Evolutionary conservation across 1,140 invertebrate species (phyloP).

Genomic region (Rhyzopertha dominica): DNA sequence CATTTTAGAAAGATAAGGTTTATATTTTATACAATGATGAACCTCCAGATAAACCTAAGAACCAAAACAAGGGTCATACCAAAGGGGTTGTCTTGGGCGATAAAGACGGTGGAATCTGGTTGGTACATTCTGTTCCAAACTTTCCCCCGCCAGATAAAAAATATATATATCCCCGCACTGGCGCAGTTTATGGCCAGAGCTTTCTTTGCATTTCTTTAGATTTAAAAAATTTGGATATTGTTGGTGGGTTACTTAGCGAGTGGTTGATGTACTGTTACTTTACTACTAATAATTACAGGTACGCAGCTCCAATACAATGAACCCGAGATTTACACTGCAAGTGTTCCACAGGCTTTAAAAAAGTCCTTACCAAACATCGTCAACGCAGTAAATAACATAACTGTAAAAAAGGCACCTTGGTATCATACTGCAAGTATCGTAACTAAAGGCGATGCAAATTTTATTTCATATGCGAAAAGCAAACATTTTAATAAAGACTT

Average conservation of each 20-base stretch:
- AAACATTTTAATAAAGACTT: conserved; percentile 75
- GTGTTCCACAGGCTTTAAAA: conserved; percentile 52
- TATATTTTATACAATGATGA: conserved; percentile 83
- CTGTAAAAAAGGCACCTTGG: conserved; percentile 59
- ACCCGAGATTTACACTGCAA: conserved; percentile 59
- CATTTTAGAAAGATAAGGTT: conserved; percentile 46
- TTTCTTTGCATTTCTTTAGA: conserved; percentile 78
- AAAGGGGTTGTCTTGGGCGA: conserved; percentile 80
- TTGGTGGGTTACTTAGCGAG: conserved; percentile 50
- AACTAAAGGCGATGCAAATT: conserved; percentile 54
- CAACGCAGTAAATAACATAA: conserved; percentile 56
- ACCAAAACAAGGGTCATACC: conserved; percentile 71
- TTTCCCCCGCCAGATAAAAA: conserved; percentile 57
- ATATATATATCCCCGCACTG: conserved; percentile 73
- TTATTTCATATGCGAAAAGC: conserved; percentile 76
- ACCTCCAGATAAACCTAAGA: conserved; percentile 57
- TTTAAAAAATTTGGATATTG: conserved; percentile 57
- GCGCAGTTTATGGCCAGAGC: conserved; percentile 73
- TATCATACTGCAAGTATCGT: conserved; percentile 54
- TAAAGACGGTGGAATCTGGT: conserved; percentile 71
- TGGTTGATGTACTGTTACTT: background rate
- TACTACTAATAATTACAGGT: conserved; percentile 23
- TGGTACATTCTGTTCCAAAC: conserved; percentile 86
- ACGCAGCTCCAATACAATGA: conserved; percentile 71
- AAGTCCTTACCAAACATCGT: conserved; percentile 54